Base-by-base conservation (phyloP, 2,113 vertebrate species). In the Ophiodon elongatus region DNA sequence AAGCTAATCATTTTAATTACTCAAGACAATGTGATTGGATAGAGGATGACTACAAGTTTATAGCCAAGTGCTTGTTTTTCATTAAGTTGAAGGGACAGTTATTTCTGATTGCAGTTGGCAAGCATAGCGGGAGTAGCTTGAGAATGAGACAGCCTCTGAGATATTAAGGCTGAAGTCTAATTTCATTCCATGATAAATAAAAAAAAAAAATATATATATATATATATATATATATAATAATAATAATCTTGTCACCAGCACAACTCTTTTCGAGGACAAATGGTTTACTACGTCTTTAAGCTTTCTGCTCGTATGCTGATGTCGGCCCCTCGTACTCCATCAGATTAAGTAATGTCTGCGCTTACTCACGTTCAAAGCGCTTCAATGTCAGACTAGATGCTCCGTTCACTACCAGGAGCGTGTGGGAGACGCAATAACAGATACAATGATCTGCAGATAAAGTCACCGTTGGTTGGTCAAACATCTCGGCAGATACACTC, bases 1-100 rank as follows among this genome's bases (percentile, higher is more conserved):
- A 99, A 99, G 98, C 97, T 99, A 99, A 99, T 99, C 98, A 99
- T 99, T 99, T 99, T 99, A 99, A 99, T 99, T 99, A 99, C 98
- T 99, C 98, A 97, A 99, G 98, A 99, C 98, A 99, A 99, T 98
- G 98, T 98, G 97, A 98, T 98, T 99, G 98, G 98, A 98, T 99
- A 96, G 97, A 98, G 96, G 97, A 99, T 97, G 98, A 97, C 98
- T 98, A 97, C 97, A 97, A 99, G 97, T 99, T 99, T 98, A 98
- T 97, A 96, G 98, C 97, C 96, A 97, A 99, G 97, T 98, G 96
- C 97, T 98, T 99, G 97, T 99, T 99, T 98, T 99, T 99, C 97
- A 99, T 99, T 98, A 97, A 98, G 97, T 97, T 97, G 97, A 98
- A 98, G 97, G 97, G 97, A 98, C 97, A 96, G 97, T 97, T 97